Conservation (phyloP, 2,888 invertebrate genomes). For the Panorpa germanica region DNA sequence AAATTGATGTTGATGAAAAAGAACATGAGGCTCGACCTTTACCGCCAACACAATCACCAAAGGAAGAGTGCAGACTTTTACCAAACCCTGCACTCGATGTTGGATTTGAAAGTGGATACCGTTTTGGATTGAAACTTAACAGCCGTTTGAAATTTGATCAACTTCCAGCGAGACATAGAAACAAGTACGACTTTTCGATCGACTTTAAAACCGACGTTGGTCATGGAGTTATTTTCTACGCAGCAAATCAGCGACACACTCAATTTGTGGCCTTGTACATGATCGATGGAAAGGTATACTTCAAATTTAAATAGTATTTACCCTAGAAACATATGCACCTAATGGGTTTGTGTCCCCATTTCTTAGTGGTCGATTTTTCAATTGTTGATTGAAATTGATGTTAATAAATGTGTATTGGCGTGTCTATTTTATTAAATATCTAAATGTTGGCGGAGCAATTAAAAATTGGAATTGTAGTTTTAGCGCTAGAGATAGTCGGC, state of each 20-base stretch:
- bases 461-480: too few species aligned
- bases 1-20: too few species aligned
- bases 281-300: constrained; percentile 45
- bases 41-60: constrained; percentile 14
- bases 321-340: too few species aligned
- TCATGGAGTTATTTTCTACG: constrained; percentile 74
- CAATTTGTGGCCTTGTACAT: constrained; percentile 63
- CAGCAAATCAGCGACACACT: constrained; percentile 36
- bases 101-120: constrained; percentile 19
- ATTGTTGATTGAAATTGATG: too few species aligned
- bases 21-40: too few species aligned
- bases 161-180: constrained; percentile 38
- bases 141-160: constrained; percentile 48
- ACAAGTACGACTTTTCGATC: constrained; percentile 54
- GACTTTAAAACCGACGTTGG: constrained; percentile 50
- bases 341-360: too few species aligned
- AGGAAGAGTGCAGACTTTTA: constrained; percentile 21
- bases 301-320: too few species aligned
- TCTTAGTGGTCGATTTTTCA: too few species aligned
- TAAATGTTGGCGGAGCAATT: too few species aligned
- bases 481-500: too few species aligned
- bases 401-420: too few species aligned
- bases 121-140: constrained; percentile 19
- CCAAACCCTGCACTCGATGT: constrained; percentile 21
- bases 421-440: too few species aligned